Percentiles rank a stretch among this genome's conserved stretches.
Conservation (phyloP, 2,888 invertebrate species). For the Stenoptilia bipunctidactyla region DNA sequence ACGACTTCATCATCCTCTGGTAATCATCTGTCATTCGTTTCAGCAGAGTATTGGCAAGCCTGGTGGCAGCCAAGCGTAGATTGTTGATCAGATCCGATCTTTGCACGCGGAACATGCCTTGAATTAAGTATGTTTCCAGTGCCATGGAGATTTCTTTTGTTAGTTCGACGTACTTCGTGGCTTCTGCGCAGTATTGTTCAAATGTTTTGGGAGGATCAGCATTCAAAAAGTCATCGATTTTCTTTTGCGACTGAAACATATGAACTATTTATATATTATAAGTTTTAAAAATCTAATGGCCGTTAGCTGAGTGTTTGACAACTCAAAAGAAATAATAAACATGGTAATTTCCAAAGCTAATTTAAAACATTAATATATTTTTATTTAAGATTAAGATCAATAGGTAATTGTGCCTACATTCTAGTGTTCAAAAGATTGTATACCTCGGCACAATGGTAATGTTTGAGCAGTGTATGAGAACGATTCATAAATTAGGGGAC, state of each 20-base stretch:
- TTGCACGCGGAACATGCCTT: constrained; percentile 89
- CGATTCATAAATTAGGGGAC: no score
- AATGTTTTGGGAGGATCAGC: constrained; percentile 70
- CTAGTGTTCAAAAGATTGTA: no score
- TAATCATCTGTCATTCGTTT: constrained; percentile 84
- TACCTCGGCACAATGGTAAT: no score
- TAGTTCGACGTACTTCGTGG: constrained; percentile 74
- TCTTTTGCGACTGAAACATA: constrained; percentile 48
- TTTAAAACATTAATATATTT: background rate
- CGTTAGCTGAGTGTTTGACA: no score
- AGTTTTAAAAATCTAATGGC: constrained; percentile 2
- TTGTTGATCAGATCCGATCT: constrained; percentile 81
- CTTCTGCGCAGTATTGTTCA: constrained; percentile 72
- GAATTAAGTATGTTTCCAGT: constrained; percentile 42
- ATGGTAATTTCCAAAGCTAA: background rate
- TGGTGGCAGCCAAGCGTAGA: constrained; percentile 76
- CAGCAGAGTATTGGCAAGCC: constrained; percentile 78
- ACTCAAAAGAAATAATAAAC: no score
- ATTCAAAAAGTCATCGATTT: constrained; percentile 76
- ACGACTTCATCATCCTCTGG: constrained; percentile 82
- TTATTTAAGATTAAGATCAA: no score
- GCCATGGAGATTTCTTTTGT: constrained; percentile 72
- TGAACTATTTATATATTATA: constrained; percentile 5
- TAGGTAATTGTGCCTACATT: no score
- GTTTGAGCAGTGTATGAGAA: no score